phyloP scores from a whole-genome alignment of 1,140 invertebrate genomes.

The Manduca sexta region DNA sequence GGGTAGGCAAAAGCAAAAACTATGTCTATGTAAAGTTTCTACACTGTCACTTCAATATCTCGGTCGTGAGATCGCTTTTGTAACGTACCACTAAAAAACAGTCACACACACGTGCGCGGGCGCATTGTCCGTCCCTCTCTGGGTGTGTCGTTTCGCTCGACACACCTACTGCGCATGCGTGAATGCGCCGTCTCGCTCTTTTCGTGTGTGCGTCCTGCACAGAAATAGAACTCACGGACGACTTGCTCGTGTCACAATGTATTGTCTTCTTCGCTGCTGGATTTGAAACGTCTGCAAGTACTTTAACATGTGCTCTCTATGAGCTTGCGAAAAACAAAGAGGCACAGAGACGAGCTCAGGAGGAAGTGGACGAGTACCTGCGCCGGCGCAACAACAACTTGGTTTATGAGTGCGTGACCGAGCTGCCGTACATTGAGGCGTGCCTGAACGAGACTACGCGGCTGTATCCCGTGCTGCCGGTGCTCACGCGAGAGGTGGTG shows the following conservation, averaged over 20 bases:
- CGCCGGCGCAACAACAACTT: constrained; percentile 45
- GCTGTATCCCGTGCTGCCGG: constrained; percentile 43
- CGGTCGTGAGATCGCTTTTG: too few relatives aligned
- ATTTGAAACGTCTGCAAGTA: constrained; percentile 68
- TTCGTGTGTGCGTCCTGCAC: too few relatives aligned
- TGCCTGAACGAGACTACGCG: constrained; percentile 39
- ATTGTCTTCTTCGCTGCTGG: constrained; percentile 79
- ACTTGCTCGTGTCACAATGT: constrained; percentile 76
- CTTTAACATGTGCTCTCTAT: constrained; percentile 68
- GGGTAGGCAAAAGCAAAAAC: too few relatives aligned
- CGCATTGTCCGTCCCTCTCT: too few relatives aligned
- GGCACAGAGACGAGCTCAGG: constrained; percentile 68
- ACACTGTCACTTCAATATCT: too few relatives aligned
- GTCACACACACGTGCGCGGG: too few relatives aligned
- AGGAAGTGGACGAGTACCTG: constrained; percentile 72
- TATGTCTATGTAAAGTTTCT: too few relatives aligned
- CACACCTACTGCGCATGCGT: too few relatives aligned
- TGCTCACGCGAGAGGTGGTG: constrained; percentile 30
- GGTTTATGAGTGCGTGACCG: constrained; percentile 48
- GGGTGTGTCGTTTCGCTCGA: too few relatives aligned
- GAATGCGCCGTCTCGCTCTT: too few relatives aligned
- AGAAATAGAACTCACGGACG: constrained; percentile 32
- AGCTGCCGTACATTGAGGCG: constrained; percentile 43
- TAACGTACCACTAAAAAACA: too few relatives aligned
- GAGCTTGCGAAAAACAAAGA: constrained; percentile 67